phyloP scores from a whole-genome alignment of 2,888 invertebrate genomes.

The Pristionchus maxplancki region DNA sequence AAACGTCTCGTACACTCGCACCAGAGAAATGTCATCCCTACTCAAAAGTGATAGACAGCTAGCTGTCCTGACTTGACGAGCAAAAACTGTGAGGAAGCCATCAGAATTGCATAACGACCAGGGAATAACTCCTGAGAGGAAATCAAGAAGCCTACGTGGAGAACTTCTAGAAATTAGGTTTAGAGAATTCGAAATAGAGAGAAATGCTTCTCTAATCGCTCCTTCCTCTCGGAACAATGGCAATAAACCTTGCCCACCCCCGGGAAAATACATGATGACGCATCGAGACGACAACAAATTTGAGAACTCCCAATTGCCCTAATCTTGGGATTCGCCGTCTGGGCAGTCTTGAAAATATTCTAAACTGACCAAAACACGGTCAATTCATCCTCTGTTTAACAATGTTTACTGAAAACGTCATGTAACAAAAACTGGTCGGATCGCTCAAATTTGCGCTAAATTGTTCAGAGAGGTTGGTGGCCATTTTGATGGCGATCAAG shows the following conservation, averaged over 20 bases:
- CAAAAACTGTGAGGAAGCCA: neutral
- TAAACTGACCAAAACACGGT: neutral
- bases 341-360: neutral
- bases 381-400: neutral
- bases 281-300: neutral
- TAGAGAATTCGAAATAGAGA: neutral
- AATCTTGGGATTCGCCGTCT: neutral
- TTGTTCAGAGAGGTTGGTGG: neutral
- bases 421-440: neutral
- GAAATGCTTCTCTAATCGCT: neutral
- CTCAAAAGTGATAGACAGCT: neutral
- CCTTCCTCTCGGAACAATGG: slow-evolving; percentile 8
- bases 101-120: neutral
- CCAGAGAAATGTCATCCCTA: too few relatives aligned
- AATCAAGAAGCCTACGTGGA: neutral
- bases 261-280: neutral
- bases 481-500: neutral
- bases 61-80: neutral
- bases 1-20: too few relatives aligned
- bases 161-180: neutral
- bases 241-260: neutral
- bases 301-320: neutral
- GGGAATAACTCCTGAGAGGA: neutral
- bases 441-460: neutral
- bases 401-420: neutral